These are phyloP conservation scores for Meteorus cinctellus DNA, from an alignment of 2,888 invertebrate species.

Conservation along the genomic window DNA sequence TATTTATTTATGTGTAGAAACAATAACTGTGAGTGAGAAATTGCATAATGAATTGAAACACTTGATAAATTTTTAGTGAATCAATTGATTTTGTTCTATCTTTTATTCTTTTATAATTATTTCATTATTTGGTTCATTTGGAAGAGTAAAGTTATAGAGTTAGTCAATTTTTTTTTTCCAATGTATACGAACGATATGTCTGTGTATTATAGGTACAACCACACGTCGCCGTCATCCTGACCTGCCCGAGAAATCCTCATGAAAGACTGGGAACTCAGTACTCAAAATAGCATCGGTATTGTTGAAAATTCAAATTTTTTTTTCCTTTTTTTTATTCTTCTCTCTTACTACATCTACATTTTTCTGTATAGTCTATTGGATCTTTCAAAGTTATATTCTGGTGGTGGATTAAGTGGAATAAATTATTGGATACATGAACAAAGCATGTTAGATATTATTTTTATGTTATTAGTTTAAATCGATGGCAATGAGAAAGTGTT, in stretches of 20 bases:
- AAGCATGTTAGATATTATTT: neutral
- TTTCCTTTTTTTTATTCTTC: conserved; percentile 54
- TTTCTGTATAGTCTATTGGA: conserved; percentile 5
- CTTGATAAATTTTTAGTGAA: neutral
- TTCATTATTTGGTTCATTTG: neutral
- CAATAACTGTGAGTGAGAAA: neutral
- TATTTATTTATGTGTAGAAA: conserved; percentile 9
- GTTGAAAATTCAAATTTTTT: conserved; percentile 68
- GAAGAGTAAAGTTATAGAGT: neutral
- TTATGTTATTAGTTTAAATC: too few relatives aligned
- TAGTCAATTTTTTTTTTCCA: conserved; percentile 10
- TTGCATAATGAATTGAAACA: neutral
- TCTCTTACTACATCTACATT: conserved; percentile 46
- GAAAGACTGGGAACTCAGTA: conserved; percentile 74
- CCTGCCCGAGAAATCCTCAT: conserved; percentile 74
- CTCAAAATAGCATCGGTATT: conserved; percentile 74
- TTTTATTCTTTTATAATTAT: neutral
- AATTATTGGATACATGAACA: neutral
- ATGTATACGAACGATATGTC: conserved; percentile 69
- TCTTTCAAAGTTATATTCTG: conserved; percentile 14
- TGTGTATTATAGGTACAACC: conserved; percentile 72
- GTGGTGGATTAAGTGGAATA: conserved; percentile 32
- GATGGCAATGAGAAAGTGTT: too few relatives aligned
- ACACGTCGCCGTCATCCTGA: conserved; percentile 73
- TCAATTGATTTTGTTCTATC: neutral